These are phyloP conservation scores for Ptychochromis oligacanthus DNA, from an alignment of 2,113 vertebrate species.

Conservation along the genomic window DNA sequence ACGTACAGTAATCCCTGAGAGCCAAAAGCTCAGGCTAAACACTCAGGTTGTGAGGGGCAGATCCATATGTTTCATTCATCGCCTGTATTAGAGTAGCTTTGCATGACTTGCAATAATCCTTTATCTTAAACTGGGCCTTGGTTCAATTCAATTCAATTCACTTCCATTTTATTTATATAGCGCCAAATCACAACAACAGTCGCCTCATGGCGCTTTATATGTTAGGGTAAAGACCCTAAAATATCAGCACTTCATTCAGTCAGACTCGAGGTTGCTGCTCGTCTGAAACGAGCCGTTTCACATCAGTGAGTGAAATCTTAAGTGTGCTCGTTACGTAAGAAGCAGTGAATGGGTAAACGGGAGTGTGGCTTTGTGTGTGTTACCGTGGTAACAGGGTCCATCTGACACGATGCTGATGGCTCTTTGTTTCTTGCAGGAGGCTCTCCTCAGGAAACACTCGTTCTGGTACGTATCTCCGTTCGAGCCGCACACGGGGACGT, in stretches of 20 bases:
- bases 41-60: background rate
- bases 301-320: background rate
- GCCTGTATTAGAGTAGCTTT: background rate
- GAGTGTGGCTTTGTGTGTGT: constrained; percentile 3
- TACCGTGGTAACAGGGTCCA: constrained; percentile 92
- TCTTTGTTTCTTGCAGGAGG: constrained; percentile 94
- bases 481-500: constrained; percentile 94
- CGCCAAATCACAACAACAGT: too few relatives aligned
- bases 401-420: constrained; percentile 85
- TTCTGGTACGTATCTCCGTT: constrained; percentile 99
- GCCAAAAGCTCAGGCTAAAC: too few relatives aligned
- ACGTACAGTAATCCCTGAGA: too few relatives aligned
- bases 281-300: too few relatives aligned
- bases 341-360: background rate
- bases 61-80: background rate
- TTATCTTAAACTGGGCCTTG: too few relatives aligned
- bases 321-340: background rate
- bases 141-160: too few relatives aligned
- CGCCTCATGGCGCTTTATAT: too few relatives aligned
- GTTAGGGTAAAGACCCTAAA: too few relatives aligned
- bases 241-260: too few relatives aligned
- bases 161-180: too few relatives aligned
- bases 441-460: constrained; percentile 93
- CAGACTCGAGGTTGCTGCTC: too few relatives aligned
- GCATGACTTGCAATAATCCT: background rate